Conservation (phyloP, 2,113 vertebrate species). For the Colinus virginianus region DNA sequence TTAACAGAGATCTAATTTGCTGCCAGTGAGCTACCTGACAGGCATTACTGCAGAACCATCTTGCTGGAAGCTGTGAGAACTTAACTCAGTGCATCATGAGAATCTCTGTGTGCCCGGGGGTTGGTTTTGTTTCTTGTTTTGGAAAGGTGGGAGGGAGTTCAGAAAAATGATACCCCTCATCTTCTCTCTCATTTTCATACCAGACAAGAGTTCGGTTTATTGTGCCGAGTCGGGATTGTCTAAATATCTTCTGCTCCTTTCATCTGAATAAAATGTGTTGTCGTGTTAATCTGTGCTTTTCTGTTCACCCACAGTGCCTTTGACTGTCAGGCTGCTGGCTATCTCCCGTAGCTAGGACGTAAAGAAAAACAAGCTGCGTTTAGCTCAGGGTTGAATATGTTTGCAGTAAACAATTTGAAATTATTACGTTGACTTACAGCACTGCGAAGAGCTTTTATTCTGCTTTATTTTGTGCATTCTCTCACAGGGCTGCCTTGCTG, state of each 20-base stretch:
- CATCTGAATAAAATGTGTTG: not conserved
- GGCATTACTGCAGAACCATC: not conserved
- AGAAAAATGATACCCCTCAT: not conserved
- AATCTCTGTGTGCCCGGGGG: not conserved
- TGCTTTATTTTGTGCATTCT: not conserved
- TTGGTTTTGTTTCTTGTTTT: not conserved
- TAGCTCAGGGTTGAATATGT: not conserved
- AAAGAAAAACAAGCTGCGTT: not conserved
- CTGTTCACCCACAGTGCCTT: not conserved
- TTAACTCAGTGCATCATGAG: not conserved
- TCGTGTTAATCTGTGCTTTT: not conserved
- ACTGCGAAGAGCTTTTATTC: conserved; percentile 1
- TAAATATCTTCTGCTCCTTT: not conserved
- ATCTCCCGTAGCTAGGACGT: not conserved
- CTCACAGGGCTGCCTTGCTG: not conserved
- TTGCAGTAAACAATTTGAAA: conserved; percentile 30
- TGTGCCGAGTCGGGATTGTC: not conserved
- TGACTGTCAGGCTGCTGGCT: not conserved
- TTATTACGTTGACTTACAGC: not conserved
- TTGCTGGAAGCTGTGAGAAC: not conserved
- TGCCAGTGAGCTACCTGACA: conserved; percentile 4
- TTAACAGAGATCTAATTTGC: not conserved
- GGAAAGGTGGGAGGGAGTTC: not conserved
- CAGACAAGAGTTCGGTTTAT: not conserved
- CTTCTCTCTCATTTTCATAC: not conserved